These are phyloP conservation scores for Tolmerus cingulatus DNA, from an alignment of 2,888 invertebrate species.

Conservation along the genomic window DNA sequence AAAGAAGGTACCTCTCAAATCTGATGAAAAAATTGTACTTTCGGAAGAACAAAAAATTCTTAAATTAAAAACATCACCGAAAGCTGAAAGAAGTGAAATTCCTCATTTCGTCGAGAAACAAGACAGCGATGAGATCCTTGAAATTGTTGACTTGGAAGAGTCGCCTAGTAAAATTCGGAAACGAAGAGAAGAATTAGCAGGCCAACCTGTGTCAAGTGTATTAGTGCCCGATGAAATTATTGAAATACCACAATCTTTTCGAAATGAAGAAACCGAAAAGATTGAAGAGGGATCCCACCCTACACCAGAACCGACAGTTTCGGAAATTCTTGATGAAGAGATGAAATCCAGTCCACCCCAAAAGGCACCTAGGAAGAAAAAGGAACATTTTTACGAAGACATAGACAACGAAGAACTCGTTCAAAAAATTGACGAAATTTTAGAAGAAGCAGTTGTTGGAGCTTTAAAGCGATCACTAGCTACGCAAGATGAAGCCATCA, in stretches of 20 bases:
- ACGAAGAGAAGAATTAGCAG: slow-evolving; percentile 43
- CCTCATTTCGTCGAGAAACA: slow-evolving; percentile 63
- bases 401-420: slow-evolving; percentile 61
- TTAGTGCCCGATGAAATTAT: slow-evolving; percentile 62
- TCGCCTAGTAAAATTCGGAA: slow-evolving; percentile 61
- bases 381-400: slow-evolving; percentile 72
- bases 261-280: not conserved
- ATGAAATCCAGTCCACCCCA: slow-evolving; percentile 53
- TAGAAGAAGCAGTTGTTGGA: slow-evolving; percentile 57
- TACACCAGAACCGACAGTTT: slow-evolving; percentile 63
- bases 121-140: slow-evolving; percentile 63
- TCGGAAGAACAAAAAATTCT: slow-evolving; percentile 68
- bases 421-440: slow-evolving; percentile 53
- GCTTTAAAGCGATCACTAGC: slow-evolving; percentile 58
- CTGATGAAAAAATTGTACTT: slow-evolving; percentile 65
- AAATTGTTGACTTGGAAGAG: slow-evolving; percentile 62
- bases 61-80: slow-evolving; percentile 69
- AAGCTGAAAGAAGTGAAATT: slow-evolving; percentile 66
- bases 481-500: slow-evolving; percentile 63
- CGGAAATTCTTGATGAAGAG: slow-evolving; percentile 58
- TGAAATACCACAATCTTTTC: slow-evolving; percentile 54
- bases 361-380: slow-evolving; percentile 65
- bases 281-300: not conserved
- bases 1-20: slow-evolving; percentile 58
- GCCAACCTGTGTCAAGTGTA: slow-evolving; percentile 51